Evolutionary conservation across 1,140 invertebrate genomes (phyloP).

Genomic region (Philopotamus ludificatus): DNA sequence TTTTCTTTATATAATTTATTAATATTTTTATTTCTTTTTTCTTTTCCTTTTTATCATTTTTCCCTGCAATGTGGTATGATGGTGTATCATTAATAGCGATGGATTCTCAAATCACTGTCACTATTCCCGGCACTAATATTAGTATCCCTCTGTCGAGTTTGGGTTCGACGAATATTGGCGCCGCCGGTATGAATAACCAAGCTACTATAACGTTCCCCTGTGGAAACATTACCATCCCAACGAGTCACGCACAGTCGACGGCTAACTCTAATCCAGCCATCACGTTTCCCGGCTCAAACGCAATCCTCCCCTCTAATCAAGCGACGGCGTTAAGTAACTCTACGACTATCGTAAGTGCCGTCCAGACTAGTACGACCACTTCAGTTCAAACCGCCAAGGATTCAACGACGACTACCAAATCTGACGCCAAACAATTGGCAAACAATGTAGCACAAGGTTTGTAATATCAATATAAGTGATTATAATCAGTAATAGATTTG

Average conservation of each 20-base stretch:
- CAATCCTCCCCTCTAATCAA: constrained; percentile 38
- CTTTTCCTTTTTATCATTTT: constrained; percentile 38
- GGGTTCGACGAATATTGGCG: constrained; percentile 24
- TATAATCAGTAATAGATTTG: no score
- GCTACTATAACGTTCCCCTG: constrained; percentile 25
- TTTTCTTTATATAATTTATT: constrained; percentile 37
- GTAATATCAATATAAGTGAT: constrained; percentile 16
- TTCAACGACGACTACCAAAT: constrained; percentile 27
- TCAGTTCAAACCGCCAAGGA: constrained; percentile 17
- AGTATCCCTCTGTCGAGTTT: constrained; percentile 56
- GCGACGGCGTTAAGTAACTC: constrained; percentile 30
- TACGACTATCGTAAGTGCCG: constrained; percentile 34
- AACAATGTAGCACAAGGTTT: constrained; percentile 36
- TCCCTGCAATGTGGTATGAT: constrained; percentile 30
- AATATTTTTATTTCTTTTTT: constrained; percentile 42
- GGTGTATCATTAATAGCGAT: constrained; percentile 48
- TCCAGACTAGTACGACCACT: constrained; percentile 27
- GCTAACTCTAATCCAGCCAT: constrained; percentile 47
- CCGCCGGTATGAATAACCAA: constrained; percentile 45
- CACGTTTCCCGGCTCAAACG: constrained; percentile 55
- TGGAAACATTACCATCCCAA: constrained; percentile 20
- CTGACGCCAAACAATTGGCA: constrained; percentile 29
- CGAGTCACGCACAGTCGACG: constrained; percentile 7
- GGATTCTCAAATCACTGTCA: constrained; percentile 55
- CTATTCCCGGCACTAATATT: constrained; percentile 60